A percentile compares a stretch with the other conserved stretches of the same genome.
These are phyloP conservation scores for Psittacula cyanocephala DNA, from an alignment of 2,113 vertebrate species.

Conservation along the genomic window DNA sequence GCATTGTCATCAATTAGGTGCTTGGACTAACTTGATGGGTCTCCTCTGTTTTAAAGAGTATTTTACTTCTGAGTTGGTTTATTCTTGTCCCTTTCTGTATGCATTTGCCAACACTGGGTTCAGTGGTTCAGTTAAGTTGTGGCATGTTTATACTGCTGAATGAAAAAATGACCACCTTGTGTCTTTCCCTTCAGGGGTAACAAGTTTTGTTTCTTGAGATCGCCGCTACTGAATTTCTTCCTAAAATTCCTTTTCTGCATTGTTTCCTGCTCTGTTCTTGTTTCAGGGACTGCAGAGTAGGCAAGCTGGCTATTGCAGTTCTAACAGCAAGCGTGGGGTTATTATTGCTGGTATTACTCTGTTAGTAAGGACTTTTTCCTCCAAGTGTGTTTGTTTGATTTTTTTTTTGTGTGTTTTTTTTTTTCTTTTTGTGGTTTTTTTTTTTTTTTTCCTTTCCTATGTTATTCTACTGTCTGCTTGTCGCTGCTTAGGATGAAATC, in stretches of 20 bases:
- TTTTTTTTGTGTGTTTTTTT: too few relatives aligned
- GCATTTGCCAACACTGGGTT: neutral
- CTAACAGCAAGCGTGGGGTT: neutral
- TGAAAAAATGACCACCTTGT: neutral
- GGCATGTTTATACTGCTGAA: neutral
- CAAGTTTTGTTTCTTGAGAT: neutral
- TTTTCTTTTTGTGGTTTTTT: too few relatives aligned
- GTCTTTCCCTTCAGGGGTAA: neutral
- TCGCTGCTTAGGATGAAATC: neutral
- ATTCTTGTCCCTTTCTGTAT: neutral
- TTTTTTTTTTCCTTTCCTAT: rapidly evolving
- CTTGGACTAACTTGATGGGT: neutral
- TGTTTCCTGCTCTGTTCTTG: neutral
- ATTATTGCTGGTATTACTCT: neutral
- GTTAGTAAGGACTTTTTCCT: neutral
- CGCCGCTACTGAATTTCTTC: neutral
- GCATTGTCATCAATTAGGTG: neutral
- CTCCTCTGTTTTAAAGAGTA: neutral
- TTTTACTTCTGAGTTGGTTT: neutral
- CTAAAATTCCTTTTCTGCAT: neutral
- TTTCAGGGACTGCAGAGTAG: neutral
- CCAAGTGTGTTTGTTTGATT: neutral
- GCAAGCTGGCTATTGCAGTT: neutral
- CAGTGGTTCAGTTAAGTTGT: neutral
- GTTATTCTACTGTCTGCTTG: neutral